Base-by-base conservation (phyloP, 2,797 vertebrate species). In the Melanotaenia maccullochi region DNA sequence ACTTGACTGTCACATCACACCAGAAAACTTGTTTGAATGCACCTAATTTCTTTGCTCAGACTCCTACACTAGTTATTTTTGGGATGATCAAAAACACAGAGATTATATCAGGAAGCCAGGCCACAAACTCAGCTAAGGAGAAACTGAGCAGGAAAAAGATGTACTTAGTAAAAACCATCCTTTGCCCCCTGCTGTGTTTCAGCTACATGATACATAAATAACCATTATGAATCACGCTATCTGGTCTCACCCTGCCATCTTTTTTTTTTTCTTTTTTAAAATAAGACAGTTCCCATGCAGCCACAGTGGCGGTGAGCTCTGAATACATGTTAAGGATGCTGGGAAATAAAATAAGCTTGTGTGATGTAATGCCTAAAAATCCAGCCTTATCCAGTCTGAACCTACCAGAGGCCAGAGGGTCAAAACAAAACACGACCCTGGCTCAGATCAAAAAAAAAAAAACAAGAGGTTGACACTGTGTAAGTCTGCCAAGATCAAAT, bases 121-220 rank as follows among this genome's bases (percentile, higher is more conserved):
- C 67, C 20, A n/a, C 28, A 38, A 85, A 82, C 67, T 56, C 54
- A 60, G 60, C 65, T 69, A 76, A 83, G 72, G 77, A 85, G 82
- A 87, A 83, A 66, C 78, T 72, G 74, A 82, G 75, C 78, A 85
- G 89, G 80, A 68, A 85, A 47, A 89, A 89, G 73, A 91, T 86
- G 77, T 79, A 86, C 88, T 93, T 90, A 91, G 91, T 85, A 82
- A 90, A 84, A 85, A 91, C 82, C 89, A 87, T 84, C 87, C 74
- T 85, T 85, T 79, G 89, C 91, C 78, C 88, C 92, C 92, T 22
- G 88, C 89, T 90, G 92, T 82, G 87, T 82, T 79, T 81, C 86
- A 85, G 87, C 89, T 84, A 83, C 85, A 90, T 84, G 81, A 82
- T 88, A 93, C 87, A 93, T 89, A 95, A 95, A 95, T 93, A 95